Evolutionary conservation across 2,888 invertebrate species (phyloP).

Genomic region (Gastrophysa polygoni): DNA sequence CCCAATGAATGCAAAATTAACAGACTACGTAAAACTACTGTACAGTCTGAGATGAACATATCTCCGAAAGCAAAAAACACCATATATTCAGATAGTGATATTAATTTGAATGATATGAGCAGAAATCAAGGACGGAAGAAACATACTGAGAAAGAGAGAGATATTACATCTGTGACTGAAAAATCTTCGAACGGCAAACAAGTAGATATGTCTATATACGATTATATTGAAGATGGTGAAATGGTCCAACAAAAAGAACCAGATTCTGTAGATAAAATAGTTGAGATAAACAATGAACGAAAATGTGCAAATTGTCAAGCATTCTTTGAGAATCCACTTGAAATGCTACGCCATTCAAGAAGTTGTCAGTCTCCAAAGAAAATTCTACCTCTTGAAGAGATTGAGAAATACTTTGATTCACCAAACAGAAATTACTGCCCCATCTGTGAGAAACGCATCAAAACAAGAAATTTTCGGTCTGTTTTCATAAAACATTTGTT

Average conservation of each 20-base stretch:
- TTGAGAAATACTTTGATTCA: conserved; percentile 32
- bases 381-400: conserved; percentile 24
- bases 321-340: conserved; percentile 28
- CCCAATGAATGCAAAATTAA: no score
- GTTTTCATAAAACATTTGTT: conserved; percentile 33
- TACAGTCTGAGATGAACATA: neutral
- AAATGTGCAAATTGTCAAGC: conserved; percentile 24
- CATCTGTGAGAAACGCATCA: conserved; percentile 32
- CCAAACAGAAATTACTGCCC: conserved; percentile 31
- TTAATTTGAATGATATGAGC: neutral
- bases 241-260: neutral
- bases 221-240: conserved; percentile 30
- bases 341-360: conserved; percentile 30
- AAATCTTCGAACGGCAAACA: neutral
- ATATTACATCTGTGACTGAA: neutral
- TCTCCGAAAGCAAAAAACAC: no score
- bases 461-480: conserved; percentile 30
- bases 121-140: neutral
- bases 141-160: neutral
- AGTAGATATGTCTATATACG: conserved; percentile 31
- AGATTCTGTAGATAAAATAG: conserved; percentile 20
- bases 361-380: conserved; percentile 15
- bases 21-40: no score
- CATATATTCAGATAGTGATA: neutral
- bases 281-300: neutral